Percentiles rank a stretch among this genome's conserved stretches.
Conservation (phyloP, 2,888 invertebrate genomes). For the Diarsia dahlii region DNA sequence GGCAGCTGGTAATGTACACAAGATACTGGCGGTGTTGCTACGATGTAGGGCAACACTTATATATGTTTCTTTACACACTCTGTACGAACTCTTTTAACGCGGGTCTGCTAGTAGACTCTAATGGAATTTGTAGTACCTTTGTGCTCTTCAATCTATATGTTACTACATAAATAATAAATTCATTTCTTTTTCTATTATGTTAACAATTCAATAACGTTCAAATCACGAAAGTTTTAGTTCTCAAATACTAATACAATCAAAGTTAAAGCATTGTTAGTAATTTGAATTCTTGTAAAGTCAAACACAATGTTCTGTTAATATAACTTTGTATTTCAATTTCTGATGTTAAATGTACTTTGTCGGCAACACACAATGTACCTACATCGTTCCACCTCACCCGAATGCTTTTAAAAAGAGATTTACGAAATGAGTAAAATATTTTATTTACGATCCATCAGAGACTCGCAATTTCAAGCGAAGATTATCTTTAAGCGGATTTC, state of each 20-base stretch:
- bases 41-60: no score
- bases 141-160: no score
- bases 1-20: no score
- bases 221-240: constrained; percentile 1
- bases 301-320: constrained; percentile 6
- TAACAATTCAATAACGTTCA: neutral
- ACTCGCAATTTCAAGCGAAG: constrained; percentile 17
- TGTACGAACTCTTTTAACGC: no score
- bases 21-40: no score
- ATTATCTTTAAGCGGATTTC: constrained; percentile 32
- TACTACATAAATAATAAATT: neutral
- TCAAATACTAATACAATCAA: constrained; percentile 10
- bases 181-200: neutral
- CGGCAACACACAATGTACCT: constrained; percentile 8
- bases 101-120: no score
- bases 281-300: constrained; percentile 11
- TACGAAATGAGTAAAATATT: constrained; percentile 40
- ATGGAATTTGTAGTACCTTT: no score
- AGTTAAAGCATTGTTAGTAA: constrained; percentile 10
- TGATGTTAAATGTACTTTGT: constrained; percentile 1
- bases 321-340: constrained; percentile 15
- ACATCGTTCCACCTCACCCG: neutral
- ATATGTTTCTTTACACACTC: no score
- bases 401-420: constrained; percentile 31
- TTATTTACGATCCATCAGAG: constrained; percentile 31